Evolutionary conservation across 2,113 vertebrate genomes (phyloP).

Genomic region (Nibea coibor): DNA sequence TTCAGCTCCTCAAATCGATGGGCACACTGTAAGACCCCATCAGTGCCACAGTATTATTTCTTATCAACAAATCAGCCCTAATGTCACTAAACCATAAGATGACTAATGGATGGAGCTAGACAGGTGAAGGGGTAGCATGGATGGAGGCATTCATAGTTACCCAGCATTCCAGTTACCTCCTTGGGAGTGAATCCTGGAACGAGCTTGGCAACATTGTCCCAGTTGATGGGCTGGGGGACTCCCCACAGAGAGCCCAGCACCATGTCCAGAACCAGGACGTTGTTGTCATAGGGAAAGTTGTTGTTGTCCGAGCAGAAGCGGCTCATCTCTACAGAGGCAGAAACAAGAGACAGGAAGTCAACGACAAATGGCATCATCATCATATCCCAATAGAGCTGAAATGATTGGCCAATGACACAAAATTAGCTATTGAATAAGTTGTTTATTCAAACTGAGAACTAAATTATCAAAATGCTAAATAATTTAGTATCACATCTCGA

Average conservation of each 20-base stretch:
- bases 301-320: constrained; percentile 93
- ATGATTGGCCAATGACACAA: background rate
- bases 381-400: background rate
- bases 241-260: constrained; percentile 92
- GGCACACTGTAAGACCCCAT: constrained; percentile 87
- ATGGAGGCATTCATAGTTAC: constrained; percentile 38
- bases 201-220: constrained; percentile 95
- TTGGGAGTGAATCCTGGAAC: constrained; percentile 95
- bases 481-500: too few species aligned
- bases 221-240: constrained; percentile 93
- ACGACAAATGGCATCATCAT: background rate
- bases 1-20: constrained; percentile 96
- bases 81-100: background rate
- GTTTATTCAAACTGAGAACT: too few species aligned
- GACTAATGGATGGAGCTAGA: background rate
- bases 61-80: background rate
- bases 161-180: constrained; percentile 86
- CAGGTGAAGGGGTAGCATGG: background rate
- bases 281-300: constrained; percentile 95
- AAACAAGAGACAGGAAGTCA: background rate
- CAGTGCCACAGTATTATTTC: background rate
- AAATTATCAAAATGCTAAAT: too few species aligned
- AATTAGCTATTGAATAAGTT: background rate
- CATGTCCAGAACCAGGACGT: constrained; percentile 95
- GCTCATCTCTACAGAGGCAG: constrained; percentile 87